phyloP scores from a whole-genome alignment of 2,797 vertebrate species.

The Darevskia mixta region DNA sequence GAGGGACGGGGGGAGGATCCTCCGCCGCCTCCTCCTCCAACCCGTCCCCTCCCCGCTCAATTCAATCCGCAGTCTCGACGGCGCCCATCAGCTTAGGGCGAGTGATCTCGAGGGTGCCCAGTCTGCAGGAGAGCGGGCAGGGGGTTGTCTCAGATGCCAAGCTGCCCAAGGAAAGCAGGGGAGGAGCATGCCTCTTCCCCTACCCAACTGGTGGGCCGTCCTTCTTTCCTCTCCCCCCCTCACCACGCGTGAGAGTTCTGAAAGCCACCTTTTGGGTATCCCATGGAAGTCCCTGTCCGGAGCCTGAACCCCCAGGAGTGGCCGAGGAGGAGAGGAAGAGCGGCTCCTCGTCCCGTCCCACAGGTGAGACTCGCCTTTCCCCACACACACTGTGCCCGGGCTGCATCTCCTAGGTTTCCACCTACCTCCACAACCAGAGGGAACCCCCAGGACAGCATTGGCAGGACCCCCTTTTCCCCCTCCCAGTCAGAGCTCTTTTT shows the following conservation, averaged over 20 bases:
- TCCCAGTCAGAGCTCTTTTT: too few relatives aligned
- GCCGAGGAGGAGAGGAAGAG: background rate
- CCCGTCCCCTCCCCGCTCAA: constrained; percentile 7
- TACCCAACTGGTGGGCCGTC: background rate
- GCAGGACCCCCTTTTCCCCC: background rate
- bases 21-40: too few relatives aligned
- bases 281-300: background rate
- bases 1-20: background rate
- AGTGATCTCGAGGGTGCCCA: background rate
- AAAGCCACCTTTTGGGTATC: background rate
- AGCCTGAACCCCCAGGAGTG: background rate
- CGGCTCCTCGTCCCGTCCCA: background rate
- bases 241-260: background rate
- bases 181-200: constrained; percentile 6
- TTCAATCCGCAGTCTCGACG: background rate
- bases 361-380: constrained; percentile 7
- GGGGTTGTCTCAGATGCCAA: background rate
- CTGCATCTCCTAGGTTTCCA: background rate
- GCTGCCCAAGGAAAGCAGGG: background rate
- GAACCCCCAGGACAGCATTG: background rate
- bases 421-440: background rate
- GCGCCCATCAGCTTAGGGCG: background rate
- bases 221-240: constrained; percentile 35
- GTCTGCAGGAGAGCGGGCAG: background rate
- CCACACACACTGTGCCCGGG: background rate